Evolutionary conservation across 2,113 vertebrate species (phyloP), one percentile per base, ranked within the genome.

Genomic region (Platichthys stellatus): DNA sequence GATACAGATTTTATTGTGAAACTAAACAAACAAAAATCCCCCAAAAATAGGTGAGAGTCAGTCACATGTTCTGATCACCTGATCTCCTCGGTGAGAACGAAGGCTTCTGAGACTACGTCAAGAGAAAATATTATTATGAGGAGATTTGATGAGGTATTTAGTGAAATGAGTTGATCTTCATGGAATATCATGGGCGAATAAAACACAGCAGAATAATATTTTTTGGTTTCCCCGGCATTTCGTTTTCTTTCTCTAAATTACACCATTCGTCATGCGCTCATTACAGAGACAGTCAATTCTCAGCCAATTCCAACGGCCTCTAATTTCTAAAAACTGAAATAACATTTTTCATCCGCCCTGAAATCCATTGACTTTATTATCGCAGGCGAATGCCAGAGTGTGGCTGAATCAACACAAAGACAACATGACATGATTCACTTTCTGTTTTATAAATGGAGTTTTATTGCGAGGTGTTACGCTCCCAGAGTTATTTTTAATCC

Each of bases 241-340:
- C 86, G 91, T 93, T 94, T 94, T 94, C 87, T 91, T 31, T 54
- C 82, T 84, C 83, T 90, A 92, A 94, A 92, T 92, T 86, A 90
- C 71, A 85, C 88, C 92, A 94, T 94, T 93, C 83, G 80, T 94
- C 94, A 94, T 86, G 89, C 82, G 62, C 91, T 94, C 88, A 89
- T 94, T 94, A 93, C 86, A 88, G 86, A 91, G 90, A 86, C 91
- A 90, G 92, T 93, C 90, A 84, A 88, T 93, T 93, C 79, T 90
- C 69, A 89, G 88, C 90, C 89, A 92, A 90, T 92, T 93, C 85
- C 89, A 91, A 93, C 85, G 86, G 87, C 90, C 82, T 92, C 88
- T 92, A 82, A 90, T 93, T 93, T 88, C 83, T 65, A 40, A 88
- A 87, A 26, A 23, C 86, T 84, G 76, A 90, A 92, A 92, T 88